A percentile compares a stretch with the other conserved stretches of the same genome.
phyloP scores from a whole-genome alignment of 2,797 vertebrate species.

The Lacerta agilis region DNA sequence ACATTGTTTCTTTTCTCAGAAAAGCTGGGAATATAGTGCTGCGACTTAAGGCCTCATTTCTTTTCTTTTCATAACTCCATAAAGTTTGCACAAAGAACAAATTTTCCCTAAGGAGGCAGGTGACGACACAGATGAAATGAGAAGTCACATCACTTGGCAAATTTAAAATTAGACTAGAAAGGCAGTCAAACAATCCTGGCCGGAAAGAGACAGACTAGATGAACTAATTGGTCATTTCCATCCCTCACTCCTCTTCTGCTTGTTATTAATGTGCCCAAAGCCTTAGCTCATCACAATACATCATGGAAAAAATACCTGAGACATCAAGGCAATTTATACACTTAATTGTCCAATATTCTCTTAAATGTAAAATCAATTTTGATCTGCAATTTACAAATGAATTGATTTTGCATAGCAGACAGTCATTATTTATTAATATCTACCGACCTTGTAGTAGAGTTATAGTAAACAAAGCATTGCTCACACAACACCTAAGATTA shows the following conservation, averaged over 20 bases:
- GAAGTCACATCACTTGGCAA: neutral
- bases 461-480: constrained; percentile 67
- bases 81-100: neutral
- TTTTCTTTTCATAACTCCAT: neutral
- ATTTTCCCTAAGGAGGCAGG: neutral
- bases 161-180: neutral
- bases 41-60: neutral
- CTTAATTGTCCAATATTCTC: constrained; percentile 57
- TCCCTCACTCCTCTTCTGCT: constrained; percentile 22
- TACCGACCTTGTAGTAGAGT: constrained; percentile 60
- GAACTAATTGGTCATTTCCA: constrained; percentile 19
- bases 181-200: neutral
- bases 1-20: neutral
- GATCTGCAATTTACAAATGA: constrained; percentile 71
- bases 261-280: constrained; percentile 34
- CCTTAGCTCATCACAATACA: constrained; percentile 25
- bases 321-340: constrained; percentile 50
- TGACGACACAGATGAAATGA: neutral
- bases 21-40: neutral
- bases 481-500: constrained; percentile 29
- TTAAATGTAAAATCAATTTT: constrained; percentile 74
- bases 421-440: constrained; percentile 67
- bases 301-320: constrained; percentile 40
- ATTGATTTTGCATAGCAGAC: constrained; percentile 70
- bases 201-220: neutral